Percentiles rank a stretch among this genome's conserved stretches.
Evolutionary conservation across 1,140 invertebrate species (phyloP).

Genomic region (Glomeris maerens): DNA sequence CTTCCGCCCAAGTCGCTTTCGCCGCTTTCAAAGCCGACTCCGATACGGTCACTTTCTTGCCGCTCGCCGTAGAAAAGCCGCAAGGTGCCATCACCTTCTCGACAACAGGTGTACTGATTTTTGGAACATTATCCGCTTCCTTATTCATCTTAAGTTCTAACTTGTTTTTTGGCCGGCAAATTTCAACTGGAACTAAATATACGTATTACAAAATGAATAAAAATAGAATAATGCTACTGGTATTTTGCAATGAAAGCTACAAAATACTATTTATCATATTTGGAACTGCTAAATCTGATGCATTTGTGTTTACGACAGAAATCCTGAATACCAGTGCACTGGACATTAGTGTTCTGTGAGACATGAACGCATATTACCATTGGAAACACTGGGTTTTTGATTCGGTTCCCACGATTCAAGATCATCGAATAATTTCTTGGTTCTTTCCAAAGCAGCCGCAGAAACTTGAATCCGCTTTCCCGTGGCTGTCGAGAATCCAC

Average conservation of each 20-base stretch:
- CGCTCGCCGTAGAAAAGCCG: constrained; percentile 2
- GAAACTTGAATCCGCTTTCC: not conserved
- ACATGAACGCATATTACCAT: not conserved
- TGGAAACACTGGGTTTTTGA: not conserved
- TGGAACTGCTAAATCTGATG: too few species aligned
- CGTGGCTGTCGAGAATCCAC: not conserved
- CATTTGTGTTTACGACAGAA: too few species aligned
- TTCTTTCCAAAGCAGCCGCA: not conserved
- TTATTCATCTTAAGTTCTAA: not conserved
- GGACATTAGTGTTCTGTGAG: not conserved
- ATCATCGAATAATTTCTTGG: constrained; percentile 1
- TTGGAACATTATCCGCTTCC: not conserved
- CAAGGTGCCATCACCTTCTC: not conserved
- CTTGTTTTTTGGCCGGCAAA: too few species aligned
- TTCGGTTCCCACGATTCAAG: not conserved
- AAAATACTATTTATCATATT: too few species aligned
- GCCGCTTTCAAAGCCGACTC: not conserved
- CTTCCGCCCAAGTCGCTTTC: not conserved
- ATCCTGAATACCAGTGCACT: too few species aligned
- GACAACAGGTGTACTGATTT: not conserved
- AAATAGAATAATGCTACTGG: too few species aligned
- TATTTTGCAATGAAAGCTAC: too few species aligned
- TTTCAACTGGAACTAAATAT: too few species aligned
- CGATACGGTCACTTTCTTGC: not conserved
- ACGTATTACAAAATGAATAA: too few species aligned